Conservation (phyloP, 2,888 invertebrate species). For the Epinotia brunnichana region DNA sequence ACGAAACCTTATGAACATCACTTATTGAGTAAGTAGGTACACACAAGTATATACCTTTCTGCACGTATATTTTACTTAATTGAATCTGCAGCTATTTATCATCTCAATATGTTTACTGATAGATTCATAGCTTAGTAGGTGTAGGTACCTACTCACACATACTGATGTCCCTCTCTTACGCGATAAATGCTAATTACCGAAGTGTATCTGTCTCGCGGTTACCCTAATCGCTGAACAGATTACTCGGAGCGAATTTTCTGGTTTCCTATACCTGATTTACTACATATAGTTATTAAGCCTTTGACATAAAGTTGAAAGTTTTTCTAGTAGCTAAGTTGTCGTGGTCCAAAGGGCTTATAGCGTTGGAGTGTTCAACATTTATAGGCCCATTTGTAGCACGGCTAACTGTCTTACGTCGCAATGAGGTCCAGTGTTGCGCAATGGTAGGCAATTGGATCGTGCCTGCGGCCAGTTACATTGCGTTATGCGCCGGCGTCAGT, state of each 20-base stretch:
- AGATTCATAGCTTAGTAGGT: neutral
- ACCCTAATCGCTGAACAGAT: neutral
- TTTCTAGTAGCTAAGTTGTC: neutral
- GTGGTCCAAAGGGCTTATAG: neutral
- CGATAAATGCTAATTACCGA: too few species aligned
- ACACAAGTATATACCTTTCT: neutral
- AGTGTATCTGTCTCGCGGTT: neutral
- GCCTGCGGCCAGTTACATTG: constrained; percentile 29
- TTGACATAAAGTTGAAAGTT: neutral
- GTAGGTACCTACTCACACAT: neutral
- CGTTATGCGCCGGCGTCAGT: constrained; percentile 30
- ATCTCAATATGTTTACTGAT: neutral
- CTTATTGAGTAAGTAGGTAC: neutral
- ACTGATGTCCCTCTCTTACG: neutral
- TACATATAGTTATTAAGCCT: neutral
- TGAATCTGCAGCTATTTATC: neutral
- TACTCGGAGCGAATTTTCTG: neutral
- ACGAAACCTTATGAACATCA: neutral
- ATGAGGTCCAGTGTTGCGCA: constrained; percentile 36
- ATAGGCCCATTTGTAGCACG: constrained; percentile 3
- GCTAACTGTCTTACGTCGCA: constrained; percentile 23
- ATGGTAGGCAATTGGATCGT: constrained; percentile 43
- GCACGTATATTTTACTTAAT: neutral
- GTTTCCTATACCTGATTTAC: constrained; percentile 1
- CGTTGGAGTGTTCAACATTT: constrained; percentile 2